Evolutionary conservation across 2,113 vertebrate genomes (phyloP), one percentile per base, ranked within the genome.

Genomic region (Ciconia maguari): DNA sequence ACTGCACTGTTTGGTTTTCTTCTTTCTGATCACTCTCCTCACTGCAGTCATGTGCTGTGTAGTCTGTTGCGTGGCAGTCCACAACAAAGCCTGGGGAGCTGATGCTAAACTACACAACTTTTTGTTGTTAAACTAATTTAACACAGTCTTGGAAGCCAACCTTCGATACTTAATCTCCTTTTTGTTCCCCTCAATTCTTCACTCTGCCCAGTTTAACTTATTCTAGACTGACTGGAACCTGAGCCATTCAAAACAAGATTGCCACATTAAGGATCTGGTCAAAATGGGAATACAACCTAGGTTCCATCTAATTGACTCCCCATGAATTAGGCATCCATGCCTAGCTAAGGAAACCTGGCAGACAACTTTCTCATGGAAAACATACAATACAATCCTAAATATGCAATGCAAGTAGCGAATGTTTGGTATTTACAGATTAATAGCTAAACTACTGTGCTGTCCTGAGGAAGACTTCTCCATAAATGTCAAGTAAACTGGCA

Each of bases 281-380:
- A 91, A 90, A 86, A 26, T 19, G 54, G 70, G 66, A 93, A 74
- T 27, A 51, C 71, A 83, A 8, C 58, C 36, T 42, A 57, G 77
- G 78, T 86, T 92, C 71, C 64, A 83, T 24, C 66, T 26, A 24
- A 19, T 71, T 15, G 8, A 13, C 65, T 82, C 30, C 38, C 41
- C 61, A 46, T 62, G 78, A 83, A 94, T 94, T 38, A 91, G 46
- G 49, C 66, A 93, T 68, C 83, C 74, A 34, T 69, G 42, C 48
- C 62, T 69, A 74, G 57, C 57, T 72, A 72, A 95, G 49, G 57
- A 94, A 93, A 89, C 88, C 52, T 22, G 83, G 66, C 29, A n/a
- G 76, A 69, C 69, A 74, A 95, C 86, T 94, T 95, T 85, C 88
- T 85, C 68, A 87, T n/a, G 46, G 91, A 83, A 95, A 95, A 74